Evolutionary conservation across 2,113 vertebrate genomes (phyloP).

Genomic region (Globicephala melas): DNA sequence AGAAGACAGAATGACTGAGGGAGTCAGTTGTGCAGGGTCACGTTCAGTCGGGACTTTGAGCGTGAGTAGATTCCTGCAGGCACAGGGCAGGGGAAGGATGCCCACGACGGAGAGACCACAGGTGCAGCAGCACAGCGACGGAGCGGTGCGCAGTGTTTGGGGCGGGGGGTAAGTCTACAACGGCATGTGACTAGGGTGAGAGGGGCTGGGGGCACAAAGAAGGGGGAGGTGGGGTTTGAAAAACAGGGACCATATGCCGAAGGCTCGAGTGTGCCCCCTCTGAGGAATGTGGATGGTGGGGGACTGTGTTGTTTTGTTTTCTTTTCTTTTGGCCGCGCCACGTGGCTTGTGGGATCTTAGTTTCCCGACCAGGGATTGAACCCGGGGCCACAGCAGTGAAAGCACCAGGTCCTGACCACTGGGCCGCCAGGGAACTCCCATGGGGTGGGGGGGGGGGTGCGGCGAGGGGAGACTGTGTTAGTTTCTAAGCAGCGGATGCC

Average conservation of each 20-base stretch:
- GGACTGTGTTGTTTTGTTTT: background rate
- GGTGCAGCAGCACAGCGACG: background rate
- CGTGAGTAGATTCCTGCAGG: background rate
- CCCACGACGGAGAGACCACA: background rate
- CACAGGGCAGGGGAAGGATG: background rate
- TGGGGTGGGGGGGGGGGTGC: too few relatives aligned
- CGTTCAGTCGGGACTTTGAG: background rate
- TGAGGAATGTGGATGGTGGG: background rate
- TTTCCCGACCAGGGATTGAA: too few relatives aligned
- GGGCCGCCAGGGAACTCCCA: too few relatives aligned
- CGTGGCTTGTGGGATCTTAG: too few relatives aligned
- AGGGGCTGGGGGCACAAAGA: too few relatives aligned
- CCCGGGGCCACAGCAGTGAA: too few relatives aligned
- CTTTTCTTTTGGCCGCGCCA: accelerated
- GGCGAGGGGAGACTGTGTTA: too few relatives aligned
- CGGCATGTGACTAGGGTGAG: background rate
- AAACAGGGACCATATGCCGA: accelerated
- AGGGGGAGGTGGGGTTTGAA: background rate
- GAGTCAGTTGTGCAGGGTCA: background rate
- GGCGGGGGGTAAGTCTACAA: background rate
- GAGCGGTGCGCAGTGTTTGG: accelerated
- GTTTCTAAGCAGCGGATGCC: too few relatives aligned
- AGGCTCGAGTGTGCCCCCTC: background rate
- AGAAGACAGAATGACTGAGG: too few relatives aligned
- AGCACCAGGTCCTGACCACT: too few relatives aligned